Conservation (phyloP, 37 sponge, comb jelly and placozoan genomes). For the Diacarnus erythraeanus region DNA sequence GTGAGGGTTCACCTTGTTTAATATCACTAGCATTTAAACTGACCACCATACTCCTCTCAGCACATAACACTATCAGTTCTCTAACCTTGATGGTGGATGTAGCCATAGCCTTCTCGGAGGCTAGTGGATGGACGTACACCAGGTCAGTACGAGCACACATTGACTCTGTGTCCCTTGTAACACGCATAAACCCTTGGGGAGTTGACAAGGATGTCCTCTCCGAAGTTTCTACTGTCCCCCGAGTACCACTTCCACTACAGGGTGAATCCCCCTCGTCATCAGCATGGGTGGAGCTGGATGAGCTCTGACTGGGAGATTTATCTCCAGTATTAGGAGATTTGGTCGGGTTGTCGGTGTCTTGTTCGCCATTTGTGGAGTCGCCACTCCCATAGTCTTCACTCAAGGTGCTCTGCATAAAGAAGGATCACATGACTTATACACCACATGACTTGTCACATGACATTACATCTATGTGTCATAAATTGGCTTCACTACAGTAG, state of each 20-base stretch:
- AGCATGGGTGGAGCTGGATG: conserved; percentile 9
- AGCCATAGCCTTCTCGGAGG: conserved; percentile 23
- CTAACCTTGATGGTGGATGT: conserved; percentile 15
- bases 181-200: conserved; percentile 37
- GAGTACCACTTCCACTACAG: not conserved
- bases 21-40: too few species aligned
- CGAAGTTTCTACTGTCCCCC: too few species aligned
- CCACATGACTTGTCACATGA: not conserved
- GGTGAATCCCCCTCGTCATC: conserved; percentile 33
- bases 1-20: too few species aligned
- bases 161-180: conserved; percentile 35
- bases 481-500: too few species aligned
- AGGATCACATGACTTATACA: not conserved
- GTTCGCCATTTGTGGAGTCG: conserved; percentile 31
- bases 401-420: conserved; percentile 9
- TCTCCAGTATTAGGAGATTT: conserved; percentile 14
- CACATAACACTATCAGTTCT: not conserved
- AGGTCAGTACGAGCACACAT: conserved; percentile 65
- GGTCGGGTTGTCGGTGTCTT: conserved; percentile 26
- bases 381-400: conserved; percentile 51
- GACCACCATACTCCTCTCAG: too few species aligned
- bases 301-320: conserved; percentile 31
- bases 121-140: conserved; percentile 47
- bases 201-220: conserved; percentile 9
- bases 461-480: not conserved